Percentiles rank a stretch among this genome's conserved stretches.
These are phyloP conservation scores for Zootoca vivipara DNA, from an alignment of 2,113 vertebrate genomes.

Conservation along the genomic window DNA sequence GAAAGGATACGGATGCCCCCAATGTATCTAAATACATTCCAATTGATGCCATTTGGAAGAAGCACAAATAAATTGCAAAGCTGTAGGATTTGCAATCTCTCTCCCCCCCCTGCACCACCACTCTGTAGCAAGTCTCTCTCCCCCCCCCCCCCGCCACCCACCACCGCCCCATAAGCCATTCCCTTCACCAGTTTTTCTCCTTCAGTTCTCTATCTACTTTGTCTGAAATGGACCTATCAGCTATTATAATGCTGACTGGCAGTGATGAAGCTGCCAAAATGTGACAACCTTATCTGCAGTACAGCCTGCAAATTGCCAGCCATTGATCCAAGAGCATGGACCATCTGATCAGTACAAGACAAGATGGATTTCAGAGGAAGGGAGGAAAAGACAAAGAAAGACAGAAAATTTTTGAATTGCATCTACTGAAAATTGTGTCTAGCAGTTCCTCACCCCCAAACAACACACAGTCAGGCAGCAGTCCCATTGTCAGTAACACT, in stretches of 20 bases:
- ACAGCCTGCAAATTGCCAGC: conserved; percentile 72
- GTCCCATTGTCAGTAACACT: not conserved
- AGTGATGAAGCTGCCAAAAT: conserved; percentile 70
- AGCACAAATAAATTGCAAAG: conserved; percentile 3
- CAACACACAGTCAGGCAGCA: no score
- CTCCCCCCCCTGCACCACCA: conserved; percentile 16
- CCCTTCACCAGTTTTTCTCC: conserved; percentile 34
- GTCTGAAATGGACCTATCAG: conserved; percentile 66
- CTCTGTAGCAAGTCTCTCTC: not conserved
- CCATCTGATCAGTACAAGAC: conserved; percentile 67
- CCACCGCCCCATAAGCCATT: not conserved
- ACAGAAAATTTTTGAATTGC: conserved; percentile 49
- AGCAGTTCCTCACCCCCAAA: conserved; percentile 32
- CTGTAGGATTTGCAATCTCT: conserved; percentile 23
- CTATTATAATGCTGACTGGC: conserved; percentile 72
- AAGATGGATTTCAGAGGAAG: conserved; percentile 56
- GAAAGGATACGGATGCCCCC: conserved; percentile 4
- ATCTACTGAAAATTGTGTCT: conserved; percentile 29
- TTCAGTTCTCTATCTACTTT: conserved; percentile 62
- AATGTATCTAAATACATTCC: not conserved
- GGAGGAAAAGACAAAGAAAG: not conserved
- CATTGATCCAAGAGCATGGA: conserved; percentile 69
- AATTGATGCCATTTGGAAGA: not conserved
- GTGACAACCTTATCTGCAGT: conserved; percentile 75
- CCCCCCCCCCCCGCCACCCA: not conserved